Base-by-base conservation (phyloP, 2,113 vertebrate genomes). In the Conger conger region DNA sequence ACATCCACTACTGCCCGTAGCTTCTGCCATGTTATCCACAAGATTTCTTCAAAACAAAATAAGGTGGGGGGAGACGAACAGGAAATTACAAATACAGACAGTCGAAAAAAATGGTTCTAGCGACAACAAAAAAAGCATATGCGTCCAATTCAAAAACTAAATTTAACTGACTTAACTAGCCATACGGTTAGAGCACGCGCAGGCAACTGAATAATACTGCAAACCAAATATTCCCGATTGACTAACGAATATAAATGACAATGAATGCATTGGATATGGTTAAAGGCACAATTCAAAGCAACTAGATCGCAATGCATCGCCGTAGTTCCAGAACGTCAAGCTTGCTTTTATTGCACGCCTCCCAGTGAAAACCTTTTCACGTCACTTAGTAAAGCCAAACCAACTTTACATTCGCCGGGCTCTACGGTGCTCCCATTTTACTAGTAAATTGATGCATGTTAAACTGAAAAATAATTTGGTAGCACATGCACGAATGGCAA, bases 11-110 rank as follows among this genome's bases (percentile, higher is more conserved):
- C 86, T 87, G 60, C 84, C 88, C 8, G 86, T 81, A 1, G 23
- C 86, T 88, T 79, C 88, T 89, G 92, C 92, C 90, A 93, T 94
- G 94, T 90, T 94, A 97, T 94, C 86, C 82, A 90, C 83, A 79
- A 30, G 2, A 82, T 85, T 85, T 76, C 42, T 84, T 85, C 42
- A 87, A 63, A 84, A 84, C 83, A 76, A 87, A 83, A 83, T 84
- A 79, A 4, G 82, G 82, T 15, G 84, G 30, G 2, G 87, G 77
- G n/a, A 60, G 35, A 80, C 1, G 60, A 63, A 81, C 42, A 87
- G 33, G 2, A 54, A 20, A 35, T 35, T 33, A 23, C 30, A 4
- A 35, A 33, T 38, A 42, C 6, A 30, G 15, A 35, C 4, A 68
- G 9, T 3, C 40, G 9, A 42, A 11, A 50, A 8, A 5, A 63